Evolutionary conservation across 2,888 invertebrate genomes (phyloP).

Genomic region (Parasteatoda lunata): DNA sequence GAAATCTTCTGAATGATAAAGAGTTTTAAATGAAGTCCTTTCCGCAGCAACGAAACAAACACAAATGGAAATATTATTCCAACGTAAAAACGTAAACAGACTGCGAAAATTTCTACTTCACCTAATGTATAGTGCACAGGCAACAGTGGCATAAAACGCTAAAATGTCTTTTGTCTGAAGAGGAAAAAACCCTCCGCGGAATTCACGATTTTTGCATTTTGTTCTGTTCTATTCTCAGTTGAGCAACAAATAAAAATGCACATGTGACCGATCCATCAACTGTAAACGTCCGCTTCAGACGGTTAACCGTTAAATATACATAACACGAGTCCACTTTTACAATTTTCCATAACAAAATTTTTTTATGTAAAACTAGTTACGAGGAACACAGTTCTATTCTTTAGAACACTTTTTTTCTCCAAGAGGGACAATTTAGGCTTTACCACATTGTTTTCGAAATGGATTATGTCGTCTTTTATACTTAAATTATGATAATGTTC

Average conservation of each 20-base stretch:
- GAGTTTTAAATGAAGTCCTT: conserved; percentile 66
- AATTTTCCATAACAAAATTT: conserved; percentile 58
- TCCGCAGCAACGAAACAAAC: conserved; percentile 16
- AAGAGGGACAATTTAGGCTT: conserved; percentile 41
- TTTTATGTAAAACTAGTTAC: conserved; percentile 41
- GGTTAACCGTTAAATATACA: conserved; percentile 53
- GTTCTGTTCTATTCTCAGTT: not conserved
- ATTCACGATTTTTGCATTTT: conserved; percentile 57
- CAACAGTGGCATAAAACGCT: conserved; percentile 23
- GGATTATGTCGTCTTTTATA: conserved; percentile 50
- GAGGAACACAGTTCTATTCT: not conserved
- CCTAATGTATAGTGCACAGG: conserved; percentile 9
- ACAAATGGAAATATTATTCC: conserved; percentile 65
- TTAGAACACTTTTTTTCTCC: not conserved
- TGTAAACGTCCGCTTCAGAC: conserved; percentile 21
- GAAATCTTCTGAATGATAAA: conserved; percentile 61
- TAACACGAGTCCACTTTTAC: conserved; percentile 49
- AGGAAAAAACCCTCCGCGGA: conserved; percentile 18
- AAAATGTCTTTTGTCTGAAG: conserved; percentile 41
- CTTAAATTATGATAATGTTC: conserved; percentile 60
- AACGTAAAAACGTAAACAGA: conserved; percentile 36
- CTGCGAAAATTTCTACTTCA: not conserved
- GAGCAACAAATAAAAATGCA: conserved; percentile 27
- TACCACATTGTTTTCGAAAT: conserved; percentile 39
- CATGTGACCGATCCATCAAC: conserved; percentile 40